Conservation (phyloP, 2,113 vertebrate genomes). For the Epinephelus cyanopodus region DNA sequence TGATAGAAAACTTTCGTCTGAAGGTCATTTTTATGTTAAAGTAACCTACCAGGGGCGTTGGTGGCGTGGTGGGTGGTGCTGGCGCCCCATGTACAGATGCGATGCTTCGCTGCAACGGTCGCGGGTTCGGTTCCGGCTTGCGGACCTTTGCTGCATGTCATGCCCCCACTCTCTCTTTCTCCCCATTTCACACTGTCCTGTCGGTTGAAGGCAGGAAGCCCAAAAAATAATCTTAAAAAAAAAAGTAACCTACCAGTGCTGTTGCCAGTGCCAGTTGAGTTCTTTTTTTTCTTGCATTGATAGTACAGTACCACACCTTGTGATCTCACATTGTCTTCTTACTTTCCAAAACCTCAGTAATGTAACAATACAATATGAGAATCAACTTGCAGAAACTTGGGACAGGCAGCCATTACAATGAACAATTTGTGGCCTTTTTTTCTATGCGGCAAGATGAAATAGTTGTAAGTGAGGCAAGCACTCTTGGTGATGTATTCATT, state of each 20-base stretch:
- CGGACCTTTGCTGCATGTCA: no score
- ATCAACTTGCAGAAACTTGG: conserved; percentile 10
- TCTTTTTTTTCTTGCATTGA: neutral
- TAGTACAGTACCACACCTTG: conserved; percentile 9
- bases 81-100: no score
- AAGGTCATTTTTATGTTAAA: conserved; percentile 5
- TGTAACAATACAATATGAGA: conserved; percentile 5
- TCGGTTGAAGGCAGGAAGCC: no score
- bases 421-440: conserved; percentile 6
- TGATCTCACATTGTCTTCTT: conserved; percentile 14
- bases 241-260: neutral
- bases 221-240: no score
- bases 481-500: neutral
- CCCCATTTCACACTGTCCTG: no score
- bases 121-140: no score
- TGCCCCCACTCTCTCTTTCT: no score
- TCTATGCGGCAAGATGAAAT: conserved; percentile 7
- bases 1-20: neutral
- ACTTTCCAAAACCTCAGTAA: neutral
- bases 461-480: neutral
- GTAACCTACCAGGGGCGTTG: neutral
- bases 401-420: neutral
- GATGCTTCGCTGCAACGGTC: no score
- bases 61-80: no score
- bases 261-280: neutral